These are phyloP conservation scores for Myotis pilosus DNA, from an alignment of 2,797 vertebrate genomes.

Conservation along the genomic window DNA sequence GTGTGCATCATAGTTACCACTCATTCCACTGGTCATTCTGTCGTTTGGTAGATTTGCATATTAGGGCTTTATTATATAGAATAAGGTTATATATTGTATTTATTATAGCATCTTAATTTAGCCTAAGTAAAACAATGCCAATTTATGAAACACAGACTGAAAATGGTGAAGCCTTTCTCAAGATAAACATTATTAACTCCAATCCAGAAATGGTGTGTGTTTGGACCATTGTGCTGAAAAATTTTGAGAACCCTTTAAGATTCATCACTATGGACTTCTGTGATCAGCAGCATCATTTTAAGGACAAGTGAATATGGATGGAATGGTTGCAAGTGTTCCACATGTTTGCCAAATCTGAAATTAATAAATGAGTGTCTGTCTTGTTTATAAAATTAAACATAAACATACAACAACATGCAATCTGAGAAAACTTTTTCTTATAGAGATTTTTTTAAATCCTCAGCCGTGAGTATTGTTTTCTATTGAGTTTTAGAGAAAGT, in stretches of 20 bases:
- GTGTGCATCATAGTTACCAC: no score
- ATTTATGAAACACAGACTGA: neutral
- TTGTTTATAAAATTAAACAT: neutral
- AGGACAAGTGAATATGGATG: neutral
- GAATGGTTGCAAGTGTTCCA: neutral
- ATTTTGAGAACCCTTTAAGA: neutral
- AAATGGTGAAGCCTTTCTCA: neutral
- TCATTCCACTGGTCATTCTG: no score
- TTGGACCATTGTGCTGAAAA: neutral
- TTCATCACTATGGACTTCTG: neutral
- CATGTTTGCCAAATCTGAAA: neutral
- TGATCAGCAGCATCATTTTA: neutral
- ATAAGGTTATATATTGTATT: neutral
- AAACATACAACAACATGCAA: neutral
- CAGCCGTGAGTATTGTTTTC: no score
- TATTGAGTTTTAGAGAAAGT: no score
- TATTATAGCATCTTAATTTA: neutral
- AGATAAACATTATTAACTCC: neutral
- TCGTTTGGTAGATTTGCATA: rapidly evolving
- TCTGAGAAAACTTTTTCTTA: neutral
- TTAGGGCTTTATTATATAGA: no score
- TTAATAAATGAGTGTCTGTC: neutral
- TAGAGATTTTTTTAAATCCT: no score
- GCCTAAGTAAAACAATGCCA: neutral
- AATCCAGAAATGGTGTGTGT: neutral